Percentiles rank a stretch among this genome's conserved stretches.
phyloP scores from a whole-genome alignment of 2,113 vertebrate species.

The Sebastes fasciatus region DNA sequence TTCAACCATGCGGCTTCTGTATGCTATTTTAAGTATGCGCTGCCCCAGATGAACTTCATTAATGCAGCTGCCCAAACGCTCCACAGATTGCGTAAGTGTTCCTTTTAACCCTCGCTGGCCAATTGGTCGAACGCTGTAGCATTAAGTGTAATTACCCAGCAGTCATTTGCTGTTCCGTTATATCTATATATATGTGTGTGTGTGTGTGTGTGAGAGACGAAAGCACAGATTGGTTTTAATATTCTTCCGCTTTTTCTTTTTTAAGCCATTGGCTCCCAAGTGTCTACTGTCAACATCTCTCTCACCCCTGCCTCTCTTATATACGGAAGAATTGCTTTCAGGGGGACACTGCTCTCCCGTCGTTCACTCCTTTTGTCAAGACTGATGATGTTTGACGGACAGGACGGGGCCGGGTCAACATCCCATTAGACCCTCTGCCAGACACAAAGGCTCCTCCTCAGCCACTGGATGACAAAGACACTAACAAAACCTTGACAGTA shows the following conservation, averaged over 20 bases:
- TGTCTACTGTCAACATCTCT: constrained; percentile 12
- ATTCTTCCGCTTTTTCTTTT: constrained; percentile 4
- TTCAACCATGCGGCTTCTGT: background rate
- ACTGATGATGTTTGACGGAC: constrained; percentile 64
- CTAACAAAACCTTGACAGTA: constrained; percentile 55
- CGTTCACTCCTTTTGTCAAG: constrained; percentile 34
- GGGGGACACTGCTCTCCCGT: constrained; percentile 13
- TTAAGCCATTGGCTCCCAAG: constrained; percentile 8
- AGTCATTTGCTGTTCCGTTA: constrained; percentile 40
- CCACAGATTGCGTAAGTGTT: background rate
- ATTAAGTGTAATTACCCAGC: constrained; percentile 47
- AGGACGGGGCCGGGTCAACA: constrained; percentile 59
- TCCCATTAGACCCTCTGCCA: constrained; percentile 60
- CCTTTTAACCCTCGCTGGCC: constrained; percentile 44
- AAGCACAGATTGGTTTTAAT: background rate
- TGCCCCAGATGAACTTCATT: background rate
- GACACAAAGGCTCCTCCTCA: constrained; percentile 42
- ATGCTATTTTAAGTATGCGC: background rate
- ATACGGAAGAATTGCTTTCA: constrained; percentile 13
- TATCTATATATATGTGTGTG: constrained; percentile 16
- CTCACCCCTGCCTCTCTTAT: constrained; percentile 3
- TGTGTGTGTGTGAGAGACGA: constrained; percentile 7
- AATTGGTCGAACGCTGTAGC: constrained; percentile 37
- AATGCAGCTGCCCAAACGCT: background rate
- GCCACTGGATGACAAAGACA: constrained; percentile 33